Evolutionary conservation across 2,888 invertebrate genomes (phyloP), one percentile per base, ranked within the genome.

Genomic region (Rhamphomyia laevipes): DNA sequence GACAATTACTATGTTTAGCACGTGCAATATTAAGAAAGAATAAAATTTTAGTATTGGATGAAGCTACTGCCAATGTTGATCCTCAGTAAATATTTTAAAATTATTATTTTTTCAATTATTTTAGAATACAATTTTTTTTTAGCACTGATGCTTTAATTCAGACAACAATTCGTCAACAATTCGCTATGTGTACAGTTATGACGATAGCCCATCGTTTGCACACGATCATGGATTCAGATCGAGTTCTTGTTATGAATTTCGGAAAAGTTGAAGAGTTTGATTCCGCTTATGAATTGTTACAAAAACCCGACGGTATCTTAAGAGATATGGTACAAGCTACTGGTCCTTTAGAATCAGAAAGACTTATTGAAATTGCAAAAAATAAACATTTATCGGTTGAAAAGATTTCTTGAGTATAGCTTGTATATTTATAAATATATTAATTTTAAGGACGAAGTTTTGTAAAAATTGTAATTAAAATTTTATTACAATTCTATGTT

Each of bases 131-230:
- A 21, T 13, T 40, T 35, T 43, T 48, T 42, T 43, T 51, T 47
- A 58, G 57, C 61, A 89, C 88, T 17, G 88, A 89, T 64, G 76
- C 75, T 48, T 73, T 88, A 51, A 89, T 89, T 60, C 89, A 88
- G 67, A 75, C 73, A 62, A 86, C 87, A 1, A 86, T 90, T 44
- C 72, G 86, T 50, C 74, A 73, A 42, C 81, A 82, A 57, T 90
- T 90, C 63, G 73, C 73, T 2, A 70, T 80, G 30, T 89, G 88
- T 67, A 88, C 89, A 0, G 88, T 91, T 10, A 68, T 91, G 43
- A 90, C 89, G 0, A 86, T 91, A 42, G 90, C 90, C 12, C 90
- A 91, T 70, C 76, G 91, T 41, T 74, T 92, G n/a, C 81, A 90
- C 65, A 91, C 90, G 10, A 84, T 91, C 57, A 90, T 91, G 81